phyloP scores from a whole-genome alignment of 2,797 vertebrate species.

The Erithacus rubecula region DNA sequence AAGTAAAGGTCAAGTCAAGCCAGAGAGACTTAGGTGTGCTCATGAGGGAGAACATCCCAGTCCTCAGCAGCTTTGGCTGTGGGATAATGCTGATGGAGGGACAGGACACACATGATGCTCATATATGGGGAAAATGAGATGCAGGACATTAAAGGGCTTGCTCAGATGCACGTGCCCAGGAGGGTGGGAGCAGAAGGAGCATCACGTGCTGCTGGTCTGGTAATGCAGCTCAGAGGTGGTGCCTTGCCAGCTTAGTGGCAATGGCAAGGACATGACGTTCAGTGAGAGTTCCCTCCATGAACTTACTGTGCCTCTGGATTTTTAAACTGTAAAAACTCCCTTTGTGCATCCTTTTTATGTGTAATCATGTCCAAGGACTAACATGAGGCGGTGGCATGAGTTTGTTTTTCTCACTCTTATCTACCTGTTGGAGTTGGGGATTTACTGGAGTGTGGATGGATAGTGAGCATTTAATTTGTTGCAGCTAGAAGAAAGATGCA shows the following conservation, averaged over 20 bases:
- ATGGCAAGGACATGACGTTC: accelerated
- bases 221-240: not conserved
- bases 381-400: accelerated
- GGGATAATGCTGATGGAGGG: not conserved
- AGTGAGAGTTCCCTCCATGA: not conserved
- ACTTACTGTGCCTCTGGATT: not conserved
- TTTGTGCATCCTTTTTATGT: not conserved
- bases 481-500: not conserved
- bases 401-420: not conserved
- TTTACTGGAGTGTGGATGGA: not conserved
- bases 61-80: not conserved
- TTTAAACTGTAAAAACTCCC: not conserved
- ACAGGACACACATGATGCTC: not conserved
- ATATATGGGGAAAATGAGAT: not conserved
- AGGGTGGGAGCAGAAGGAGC: not conserved
- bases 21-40: accelerated
- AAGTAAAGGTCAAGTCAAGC: not conserved
- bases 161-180: not conserved
- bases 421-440: not conserved
- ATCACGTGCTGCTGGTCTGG: not conserved
- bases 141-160: not conserved
- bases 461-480: not conserved
- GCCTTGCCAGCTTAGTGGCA: not conserved
- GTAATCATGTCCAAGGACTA: not conserved
- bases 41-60: not conserved